phyloP scores from a whole-genome alignment of 1,140 invertebrate species.

The Dendrolimus punctatus region DNA sequence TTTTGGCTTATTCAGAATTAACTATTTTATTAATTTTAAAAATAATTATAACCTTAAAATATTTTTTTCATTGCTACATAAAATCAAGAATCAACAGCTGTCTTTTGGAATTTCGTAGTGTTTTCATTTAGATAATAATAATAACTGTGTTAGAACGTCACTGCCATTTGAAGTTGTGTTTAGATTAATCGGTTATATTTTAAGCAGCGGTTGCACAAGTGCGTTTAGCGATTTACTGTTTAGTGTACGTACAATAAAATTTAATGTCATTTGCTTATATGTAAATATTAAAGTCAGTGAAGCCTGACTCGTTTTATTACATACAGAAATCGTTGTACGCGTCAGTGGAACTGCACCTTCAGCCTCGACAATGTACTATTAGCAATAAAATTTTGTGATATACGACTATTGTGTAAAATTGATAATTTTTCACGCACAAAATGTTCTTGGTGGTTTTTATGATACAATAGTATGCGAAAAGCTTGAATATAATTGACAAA shows the following conservation, averaged over 20 bases:
- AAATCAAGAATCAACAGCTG: conserved; percentile 39
- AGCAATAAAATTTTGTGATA: too few relatives aligned
- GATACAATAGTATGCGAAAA: conserved; percentile 11
- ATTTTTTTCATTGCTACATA: too few relatives aligned
- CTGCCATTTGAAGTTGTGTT: conserved; percentile 55
- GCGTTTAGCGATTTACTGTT: neutral
- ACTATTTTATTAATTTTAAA: too few relatives aligned
- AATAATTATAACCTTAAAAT: too few relatives aligned
- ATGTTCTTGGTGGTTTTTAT: conserved; percentile 25
- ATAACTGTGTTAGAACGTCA: conserved; percentile 20
- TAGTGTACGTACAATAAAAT: neutral
- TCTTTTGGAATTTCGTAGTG: conserved; percentile 15
- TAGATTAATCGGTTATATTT: conserved; percentile 6
- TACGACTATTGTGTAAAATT: too few relatives aligned
- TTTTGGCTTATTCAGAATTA: too few relatives aligned
- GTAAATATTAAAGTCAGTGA: too few relatives aligned
- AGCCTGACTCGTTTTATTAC: too few relatives aligned
- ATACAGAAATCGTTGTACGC: neutral
- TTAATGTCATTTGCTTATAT: too few relatives aligned
- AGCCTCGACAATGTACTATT: too few relatives aligned
- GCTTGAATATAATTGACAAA: neutral
- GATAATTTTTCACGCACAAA: conserved; percentile 9
- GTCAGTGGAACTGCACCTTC: too few relatives aligned
- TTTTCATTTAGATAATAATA: too few relatives aligned
- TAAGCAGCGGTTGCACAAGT: neutral